A percentile compares a stretch with the other conserved stretches of the same genome.
phyloP scores from a whole-genome alignment of 1,140 invertebrate genomes.

The Metaphire vulgaris region DNA sequence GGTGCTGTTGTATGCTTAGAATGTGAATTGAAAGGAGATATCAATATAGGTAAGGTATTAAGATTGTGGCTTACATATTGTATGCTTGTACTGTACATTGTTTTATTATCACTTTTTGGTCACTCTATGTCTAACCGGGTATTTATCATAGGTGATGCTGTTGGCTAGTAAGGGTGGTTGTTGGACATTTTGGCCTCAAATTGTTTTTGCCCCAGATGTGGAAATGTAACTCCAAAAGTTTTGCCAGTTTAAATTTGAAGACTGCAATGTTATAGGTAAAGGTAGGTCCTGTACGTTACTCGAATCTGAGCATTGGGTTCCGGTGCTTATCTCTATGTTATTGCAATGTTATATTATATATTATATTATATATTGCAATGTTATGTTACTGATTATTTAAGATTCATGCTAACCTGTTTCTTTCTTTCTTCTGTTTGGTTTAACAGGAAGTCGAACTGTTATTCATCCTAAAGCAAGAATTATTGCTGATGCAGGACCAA shows the following conservation, averaged over 20 bases:
- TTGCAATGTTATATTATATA: background rate
- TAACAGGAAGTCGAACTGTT: conserved; percentile 67
- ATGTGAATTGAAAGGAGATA: conserved; percentile 80
- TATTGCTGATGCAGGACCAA: conserved; percentile 86
- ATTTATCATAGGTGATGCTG: too few relatives aligned
- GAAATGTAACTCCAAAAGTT: too few relatives aligned
- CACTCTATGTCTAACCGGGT: background rate
- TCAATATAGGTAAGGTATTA: conserved; percentile 69
- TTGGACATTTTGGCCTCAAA: too few relatives aligned
- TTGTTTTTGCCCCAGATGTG: too few relatives aligned
- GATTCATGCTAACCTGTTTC: background rate
- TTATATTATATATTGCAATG: background rate
- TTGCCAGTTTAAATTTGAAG: too few relatives aligned
- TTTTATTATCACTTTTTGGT: background rate
- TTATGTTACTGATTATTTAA: background rate
- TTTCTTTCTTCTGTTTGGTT: conserved; percentile 11
- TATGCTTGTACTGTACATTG: background rate
- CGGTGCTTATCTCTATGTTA: background rate
- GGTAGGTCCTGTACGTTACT: background rate
- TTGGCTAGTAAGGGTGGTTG: too few relatives aligned
- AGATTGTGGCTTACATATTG: background rate
- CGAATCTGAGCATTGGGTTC: background rate
- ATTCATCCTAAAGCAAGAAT: conserved; percentile 89
- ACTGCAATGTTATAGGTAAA: background rate
- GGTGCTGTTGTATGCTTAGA: conserved; percentile 88